Conservation (phyloP, 2,888 invertebrate species). For the Orthonevra nobilis region DNA sequence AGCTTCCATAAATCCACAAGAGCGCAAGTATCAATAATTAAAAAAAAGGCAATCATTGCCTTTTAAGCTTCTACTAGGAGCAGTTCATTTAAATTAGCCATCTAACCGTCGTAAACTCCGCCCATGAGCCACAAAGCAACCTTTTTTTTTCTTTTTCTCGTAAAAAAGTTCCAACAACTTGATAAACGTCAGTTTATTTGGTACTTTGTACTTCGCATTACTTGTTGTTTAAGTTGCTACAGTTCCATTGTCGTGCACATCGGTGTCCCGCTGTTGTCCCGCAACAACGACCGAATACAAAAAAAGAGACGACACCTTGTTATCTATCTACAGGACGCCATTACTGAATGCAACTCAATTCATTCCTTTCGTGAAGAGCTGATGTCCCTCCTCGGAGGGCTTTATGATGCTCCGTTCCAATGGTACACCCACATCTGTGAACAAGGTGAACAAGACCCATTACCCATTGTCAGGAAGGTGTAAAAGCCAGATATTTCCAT, state of each 20-base stretch:
- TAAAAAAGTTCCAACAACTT: conserved; percentile 8
- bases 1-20: too few relatives aligned
- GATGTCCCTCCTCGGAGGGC: background rate
- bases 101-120: conserved; percentile 12
- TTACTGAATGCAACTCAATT: conserved; percentile 49
- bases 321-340: conserved; percentile 19
- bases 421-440: background rate
- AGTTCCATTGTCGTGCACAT: conserved; percentile 21
- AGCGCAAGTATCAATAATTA: too few relatives aligned
- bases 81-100: conserved; percentile 9
- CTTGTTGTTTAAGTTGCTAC: conserved; percentile 15
- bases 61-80: conserved; percentile 1
- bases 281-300: background rate
- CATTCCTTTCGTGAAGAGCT: conserved; percentile 6
- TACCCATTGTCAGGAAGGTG: conserved; percentile 54
- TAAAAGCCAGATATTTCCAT: conserved; percentile 63
- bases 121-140: background rate
- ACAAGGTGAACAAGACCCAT: conserved; percentile 29
- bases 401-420: conserved; percentile 9
- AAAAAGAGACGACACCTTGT: conserved; percentile 26
- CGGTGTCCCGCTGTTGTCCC: background rate
- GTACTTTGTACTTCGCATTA: conserved; percentile 12
- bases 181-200: conserved; percentile 26
- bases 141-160: too few relatives aligned
- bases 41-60: too few relatives aligned